Evolutionary conservation across 2,888 invertebrate genomes (phyloP), one percentile per base, ranked within the genome.

Genomic region (Oscheius onirici): DNA sequence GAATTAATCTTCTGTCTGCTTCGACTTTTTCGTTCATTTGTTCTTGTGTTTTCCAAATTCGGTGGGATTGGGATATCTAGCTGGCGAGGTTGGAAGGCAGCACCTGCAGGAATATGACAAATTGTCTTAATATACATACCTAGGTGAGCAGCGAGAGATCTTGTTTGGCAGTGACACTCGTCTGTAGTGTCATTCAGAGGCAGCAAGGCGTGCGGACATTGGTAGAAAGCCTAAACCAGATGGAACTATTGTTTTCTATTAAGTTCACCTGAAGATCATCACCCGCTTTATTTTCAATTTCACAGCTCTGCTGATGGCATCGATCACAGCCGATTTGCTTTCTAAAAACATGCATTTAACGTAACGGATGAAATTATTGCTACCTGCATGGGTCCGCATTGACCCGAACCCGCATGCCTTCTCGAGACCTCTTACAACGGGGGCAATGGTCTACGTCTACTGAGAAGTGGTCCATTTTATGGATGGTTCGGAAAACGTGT

Each of bases 241-340:
- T 11, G 17, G 15, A 20, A 22, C 17, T 61, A 26, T 28, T 20
- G 6, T 15, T 40, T 26, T 3, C 15, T 5, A 24, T 20, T 1
- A 5, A 46, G 34, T 15, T n/a, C 43, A 72, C 72, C 61, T 77
- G 79, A 11, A 79, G 69, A 65, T 79, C 85, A 20, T 78, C 80
- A 24, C 75, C 77, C 15, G 75, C 72, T 65, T 79, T 76, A 15
- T 57, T 28, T 57, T 78, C 83, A 46, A 85, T 78, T 55, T 85
- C 84, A 72, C 86, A 86, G n/a, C 79, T 82, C 11, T 83, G 80
- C 24, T 72, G 74, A 60, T 85, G 73, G 68, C 86, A 86, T 8
- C 83, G 65, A 54, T 86, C 86, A 66, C 86, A 86, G 8, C 86
- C 86, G 44, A 86, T 74, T 70, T 83, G 74, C 52, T 86, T 87